These are phyloP conservation scores for Trachurus trachurus DNA, from an alignment of 2,797 vertebrate genomes.

Conservation along the genomic window DNA sequence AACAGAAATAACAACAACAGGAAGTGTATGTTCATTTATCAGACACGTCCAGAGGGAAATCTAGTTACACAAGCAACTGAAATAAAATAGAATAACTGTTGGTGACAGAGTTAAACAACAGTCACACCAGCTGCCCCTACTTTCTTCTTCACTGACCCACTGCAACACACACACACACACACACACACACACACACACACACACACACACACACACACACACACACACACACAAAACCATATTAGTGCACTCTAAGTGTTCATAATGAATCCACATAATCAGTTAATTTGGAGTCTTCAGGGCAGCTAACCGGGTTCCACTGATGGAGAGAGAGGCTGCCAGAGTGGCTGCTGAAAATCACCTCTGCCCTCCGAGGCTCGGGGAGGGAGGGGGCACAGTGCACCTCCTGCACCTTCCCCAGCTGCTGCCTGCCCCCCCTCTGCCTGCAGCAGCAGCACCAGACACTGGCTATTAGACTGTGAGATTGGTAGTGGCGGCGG, in stretches of 20 bases:
- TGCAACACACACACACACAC: neutral
- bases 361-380: slow-evolving; percentile 24
- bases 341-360: slow-evolving; percentile 45
- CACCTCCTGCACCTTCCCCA: slow-evolving; percentile 27
- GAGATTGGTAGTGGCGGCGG: slow-evolving; percentile 24
- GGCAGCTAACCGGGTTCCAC: slow-evolving; percentile 55
- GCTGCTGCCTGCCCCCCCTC: slow-evolving; percentile 28
- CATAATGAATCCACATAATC: slow-evolving; percentile 67
- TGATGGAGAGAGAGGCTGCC: slow-evolving; percentile 21
- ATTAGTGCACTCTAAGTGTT: slow-evolving; percentile 35
- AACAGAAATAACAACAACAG: neutral
- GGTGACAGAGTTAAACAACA: slow-evolving; percentile 15
- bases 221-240: slow-evolving; percentile 6
- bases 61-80: neutral
- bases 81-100: neutral
- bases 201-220: neutral
- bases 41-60: no score
- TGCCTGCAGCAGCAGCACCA: slow-evolving; percentile 33
- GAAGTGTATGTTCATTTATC: neutral
- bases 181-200: neutral
- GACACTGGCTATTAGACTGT: slow-evolving; percentile 43
- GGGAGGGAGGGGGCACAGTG: slow-evolving; percentile 2
- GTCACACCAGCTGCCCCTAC: slow-evolving; percentile 5
- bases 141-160: neutral
- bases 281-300: slow-evolving; percentile 45